A percentile compares a stretch with the other conserved stretches of the same genome.
Conservation (phyloP, 2,888 invertebrate genomes). For the Scrobipalpa costella region DNA sequence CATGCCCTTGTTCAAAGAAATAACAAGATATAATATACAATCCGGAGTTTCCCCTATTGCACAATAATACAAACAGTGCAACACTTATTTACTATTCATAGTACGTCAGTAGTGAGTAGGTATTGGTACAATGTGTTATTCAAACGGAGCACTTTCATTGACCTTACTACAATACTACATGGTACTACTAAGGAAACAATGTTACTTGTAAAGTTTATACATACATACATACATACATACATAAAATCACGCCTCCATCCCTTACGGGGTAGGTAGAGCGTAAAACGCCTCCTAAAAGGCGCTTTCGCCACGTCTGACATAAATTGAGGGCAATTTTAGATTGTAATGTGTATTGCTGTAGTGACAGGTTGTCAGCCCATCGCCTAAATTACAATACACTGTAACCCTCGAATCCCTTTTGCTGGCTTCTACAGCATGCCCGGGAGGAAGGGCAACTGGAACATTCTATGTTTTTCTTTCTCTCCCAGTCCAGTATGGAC, state of each 20-base stretch:
- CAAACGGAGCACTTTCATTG: conserved; percentile 14
- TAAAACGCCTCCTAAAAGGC: no score
- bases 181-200: neutral
- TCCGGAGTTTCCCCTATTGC: neutral
- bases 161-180: conserved; percentile 14
- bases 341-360: no score
- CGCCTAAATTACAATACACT: no score
- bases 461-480: no score
- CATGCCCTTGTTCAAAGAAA: neutral
- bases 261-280: no score
- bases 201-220: neutral
- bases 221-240: neutral
- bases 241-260: neutral
- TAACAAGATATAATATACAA: neutral
- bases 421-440: no score
- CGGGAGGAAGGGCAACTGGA: no score
- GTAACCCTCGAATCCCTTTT: no score
- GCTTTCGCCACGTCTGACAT: no score
- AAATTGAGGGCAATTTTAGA: no score
- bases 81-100: conserved; percentile 11
- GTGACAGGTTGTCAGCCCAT: no score
- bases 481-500: no score
- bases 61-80: conserved; percentile 10
- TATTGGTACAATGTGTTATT: conserved; percentile 14
- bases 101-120: conserved; percentile 11